Evolutionary conservation across 2,888 invertebrate species (phyloP).

Genomic region (Drosophila paramelanica): DNA sequence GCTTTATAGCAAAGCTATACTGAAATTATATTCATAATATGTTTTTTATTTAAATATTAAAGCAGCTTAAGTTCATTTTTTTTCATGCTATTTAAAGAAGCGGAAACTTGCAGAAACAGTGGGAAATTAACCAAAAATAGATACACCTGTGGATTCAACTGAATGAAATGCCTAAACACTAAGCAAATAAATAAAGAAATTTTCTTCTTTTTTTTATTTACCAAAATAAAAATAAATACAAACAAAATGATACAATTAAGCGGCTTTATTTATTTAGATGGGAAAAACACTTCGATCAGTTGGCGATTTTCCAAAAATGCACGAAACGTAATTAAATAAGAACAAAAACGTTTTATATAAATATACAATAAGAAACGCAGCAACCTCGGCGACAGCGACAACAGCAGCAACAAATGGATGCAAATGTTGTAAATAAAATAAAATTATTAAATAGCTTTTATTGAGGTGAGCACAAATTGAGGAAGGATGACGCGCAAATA

Average conservation of each 20-base stretch:
- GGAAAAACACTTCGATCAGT: constrained; percentile 33
- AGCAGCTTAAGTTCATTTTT: neutral
- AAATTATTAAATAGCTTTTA: neutral
- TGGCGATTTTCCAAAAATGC: constrained; percentile 63
- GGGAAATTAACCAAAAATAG: constrained; percentile 26
- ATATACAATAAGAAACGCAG: constrained; percentile 54
- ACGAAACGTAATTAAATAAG: constrained; percentile 28
- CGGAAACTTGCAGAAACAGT: neutral
- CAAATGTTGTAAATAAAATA: neutral
- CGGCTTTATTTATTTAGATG: constrained; percentile 45
- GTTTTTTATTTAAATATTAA: neutral
- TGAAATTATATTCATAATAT: neutral
- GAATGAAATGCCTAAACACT: constrained; percentile 21
- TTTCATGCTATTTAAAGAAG: neutral
- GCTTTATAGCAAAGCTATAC: neutral
- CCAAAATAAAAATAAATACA: constrained; percentile 1
- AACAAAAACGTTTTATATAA: constrained; percentile 43
- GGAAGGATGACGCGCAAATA: neutral
- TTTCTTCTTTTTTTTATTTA: constrained; percentile 5
- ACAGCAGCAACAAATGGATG: constrained; percentile 17
- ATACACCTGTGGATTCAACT: constrained; percentile 46
- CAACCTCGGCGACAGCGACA: constrained; percentile 30
- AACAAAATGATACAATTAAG: constrained; percentile 25
- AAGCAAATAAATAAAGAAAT: constrained; percentile 33
- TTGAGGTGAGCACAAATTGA: neutral